Conservation (phyloP, 2,888 invertebrate species). For the Oscheius myriophilus region DNA sequence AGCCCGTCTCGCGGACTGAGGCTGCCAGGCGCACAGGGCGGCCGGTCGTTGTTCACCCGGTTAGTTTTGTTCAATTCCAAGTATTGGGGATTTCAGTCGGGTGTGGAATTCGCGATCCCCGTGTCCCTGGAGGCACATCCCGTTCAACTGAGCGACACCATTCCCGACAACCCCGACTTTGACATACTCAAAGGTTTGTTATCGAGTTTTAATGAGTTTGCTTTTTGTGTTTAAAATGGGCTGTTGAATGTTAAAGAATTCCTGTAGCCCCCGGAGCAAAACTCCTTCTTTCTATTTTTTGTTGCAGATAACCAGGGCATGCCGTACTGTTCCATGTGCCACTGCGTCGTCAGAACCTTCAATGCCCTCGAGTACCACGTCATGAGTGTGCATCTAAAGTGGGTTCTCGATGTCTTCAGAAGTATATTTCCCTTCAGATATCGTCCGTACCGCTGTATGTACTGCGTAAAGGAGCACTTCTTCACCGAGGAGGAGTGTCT, state of each 20-base stretch:
- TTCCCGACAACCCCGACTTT: conserved; percentile 36
- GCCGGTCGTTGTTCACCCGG: conserved; percentile 30
- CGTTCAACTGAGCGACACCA: conserved; percentile 36
- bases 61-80: conserved; percentile 25
- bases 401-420: neutral
- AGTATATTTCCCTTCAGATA: conserved; percentile 31
- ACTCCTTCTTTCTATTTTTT: no score
- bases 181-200: conserved; percentile 49
- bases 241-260: no score
- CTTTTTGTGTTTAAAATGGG: no score
- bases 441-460: conserved; percentile 42
- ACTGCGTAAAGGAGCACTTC: conserved; percentile 45
- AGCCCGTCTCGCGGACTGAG: conserved; percentile 26
- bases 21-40: conserved; percentile 29
- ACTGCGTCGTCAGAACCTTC: conserved; percentile 43
- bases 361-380: conserved; percentile 50
- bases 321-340: conserved; percentile 43
- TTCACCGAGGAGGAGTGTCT: conserved; percentile 47
- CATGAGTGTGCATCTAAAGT: conserved; percentile 44
- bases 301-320: conserved; percentile 34
- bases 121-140: conserved; percentile 47
- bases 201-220: no score
- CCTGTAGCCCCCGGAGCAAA: no score
- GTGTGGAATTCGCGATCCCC: conserved; percentile 44
- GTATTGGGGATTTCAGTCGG: conserved; percentile 44